phyloP scores from a whole-genome alignment of 2,888 invertebrate genomes.

The Lordiphosa andalusiaca region DNA sequence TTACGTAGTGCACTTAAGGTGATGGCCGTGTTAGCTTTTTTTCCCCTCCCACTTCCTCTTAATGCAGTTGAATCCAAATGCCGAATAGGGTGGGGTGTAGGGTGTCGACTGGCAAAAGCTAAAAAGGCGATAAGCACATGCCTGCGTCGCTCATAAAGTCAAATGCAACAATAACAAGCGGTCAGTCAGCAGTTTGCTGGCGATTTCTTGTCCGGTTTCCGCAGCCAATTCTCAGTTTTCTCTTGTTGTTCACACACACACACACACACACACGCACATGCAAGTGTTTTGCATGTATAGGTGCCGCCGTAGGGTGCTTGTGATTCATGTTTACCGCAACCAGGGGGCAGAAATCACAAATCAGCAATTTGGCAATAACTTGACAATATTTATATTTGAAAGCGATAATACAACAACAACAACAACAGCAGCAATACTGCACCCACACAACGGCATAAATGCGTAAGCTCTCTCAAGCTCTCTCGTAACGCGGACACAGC shows the following conservation, averaged over 20 bases:
- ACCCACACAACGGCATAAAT: neutral
- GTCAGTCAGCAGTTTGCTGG: conserved; percentile 54
- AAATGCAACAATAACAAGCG: conserved; percentile 7
- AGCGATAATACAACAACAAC: conserved; percentile 7
- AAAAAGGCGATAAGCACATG: conserved; percentile 56
- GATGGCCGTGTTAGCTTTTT: no score
- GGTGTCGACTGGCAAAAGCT: neutral
- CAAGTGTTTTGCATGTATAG: neutral
- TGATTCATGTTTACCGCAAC: conserved; percentile 27
- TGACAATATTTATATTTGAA: conserved; percentile 13
- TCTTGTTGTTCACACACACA: conserved; percentile 5
- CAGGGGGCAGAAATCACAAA: conserved; percentile 1
- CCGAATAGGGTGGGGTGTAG: neutral
- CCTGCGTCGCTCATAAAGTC: conserved; percentile 29
- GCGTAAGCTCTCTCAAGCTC: conserved; percentile 3
- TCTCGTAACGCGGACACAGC: neutral
- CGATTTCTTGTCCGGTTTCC: conserved; percentile 57
- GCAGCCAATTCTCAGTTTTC: conserved; percentile 39
- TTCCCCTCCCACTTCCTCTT: no score
- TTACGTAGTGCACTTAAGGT: no score
- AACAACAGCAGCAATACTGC: no score
- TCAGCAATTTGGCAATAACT: conserved; percentile 9
- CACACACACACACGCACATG: neutral
- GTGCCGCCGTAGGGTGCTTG: conserved; percentile 23
- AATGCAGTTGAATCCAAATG: neutral